Evolutionary conservation across 2,113 vertebrate species (phyloP), one percentile per base, ranked within the genome.

Genomic region (Nanger granti): DNA sequence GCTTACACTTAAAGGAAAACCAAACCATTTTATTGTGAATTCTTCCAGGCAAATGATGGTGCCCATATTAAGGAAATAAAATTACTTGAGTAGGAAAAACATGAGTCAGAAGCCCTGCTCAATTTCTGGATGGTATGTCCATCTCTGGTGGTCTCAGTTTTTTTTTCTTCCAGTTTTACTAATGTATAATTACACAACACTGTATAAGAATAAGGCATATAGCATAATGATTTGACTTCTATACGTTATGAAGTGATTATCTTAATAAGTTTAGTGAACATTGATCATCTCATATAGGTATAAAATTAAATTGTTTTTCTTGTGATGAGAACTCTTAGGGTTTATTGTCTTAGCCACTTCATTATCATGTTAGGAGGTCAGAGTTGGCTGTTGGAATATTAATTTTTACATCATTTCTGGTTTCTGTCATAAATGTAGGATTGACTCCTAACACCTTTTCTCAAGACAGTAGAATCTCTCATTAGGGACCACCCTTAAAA

Each of bases 361-460:
- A 85, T 57, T 57, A 57, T 37, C 83, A 37, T 41, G n/a, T 57
- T 28, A 44, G 73, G 41, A 44, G 37, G 41, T 44, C 41, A 79
- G 41, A 79, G 60, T 60, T 93, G 62, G 29, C 57, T 96, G 14
- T 76, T 91, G 37, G 47, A 94, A 47, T 89, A 87, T 94, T 76
- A 47, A 91, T 90, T 97, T 97, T 95, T 93, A 90, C 44, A 91
- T 93, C 29, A 62, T 80, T 95, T 44, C 88, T 92, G 69, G 44
- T 14, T 89, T 91, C 49, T 96, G 28, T 90, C 73, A 76, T 41
- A 87, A 86, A 11, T 85, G 5, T 87, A 93, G 87, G 20, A 44
- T 97, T 85, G 66, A 91, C 83, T 94, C 24, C 26, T 92, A 96
- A 97, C 37, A n/a, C 3, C 17, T 85, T 79, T 97, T 57, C 66